Evolutionary conservation across 2,888 invertebrate species (phyloP), one percentile per base, ranked within the genome.

Genomic region (Heliconius cydno): DNA sequence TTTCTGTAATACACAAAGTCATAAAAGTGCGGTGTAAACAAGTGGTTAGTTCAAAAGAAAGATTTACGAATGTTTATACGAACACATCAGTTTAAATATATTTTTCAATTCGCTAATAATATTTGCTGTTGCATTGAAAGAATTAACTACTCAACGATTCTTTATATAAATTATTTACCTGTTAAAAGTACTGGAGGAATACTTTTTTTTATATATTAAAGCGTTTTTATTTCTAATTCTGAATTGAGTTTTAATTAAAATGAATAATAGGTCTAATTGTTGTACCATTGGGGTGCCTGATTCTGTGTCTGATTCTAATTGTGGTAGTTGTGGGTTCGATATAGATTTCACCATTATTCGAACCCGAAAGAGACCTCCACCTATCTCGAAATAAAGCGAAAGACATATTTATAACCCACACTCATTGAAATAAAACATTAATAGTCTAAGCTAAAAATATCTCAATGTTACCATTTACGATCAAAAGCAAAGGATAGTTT

Each of bases 401-500:
- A 46, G 46, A 15, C 46, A 34, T 34, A 34, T 65, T 73, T 78
- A 72, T 46, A 15, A 28, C 22, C 4, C 19, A 66, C 57, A 63
- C 15, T n/a, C 30, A 13, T 22, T 78, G 4, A 46, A 72, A 52
- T 73, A 38, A 57, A 63, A 52, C 34, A 19, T 72, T n/a, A 65
- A 78, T 68, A 65, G 28, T 19, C 30, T 25, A 28, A 38, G 52
- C 78, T 68, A 75, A 68, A 75, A 79, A 68, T 78, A 78, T 38
- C 57, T n/a, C 52, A 38, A 60, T 28, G 52, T 67, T 22, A 67
- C 63, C 60, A 68, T 65, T 70, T 60, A 57, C 63, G n/a, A 72
- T 60, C 75, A 52, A 75, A 68, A 71, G 41, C 68, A 74, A 75
- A 74, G 74, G 67, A 63, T 74, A 38, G 78, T 74, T 73, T 77